Conservation (phyloP, 2,113 vertebrate genomes). For the Entelurus aequoreus region DNA sequence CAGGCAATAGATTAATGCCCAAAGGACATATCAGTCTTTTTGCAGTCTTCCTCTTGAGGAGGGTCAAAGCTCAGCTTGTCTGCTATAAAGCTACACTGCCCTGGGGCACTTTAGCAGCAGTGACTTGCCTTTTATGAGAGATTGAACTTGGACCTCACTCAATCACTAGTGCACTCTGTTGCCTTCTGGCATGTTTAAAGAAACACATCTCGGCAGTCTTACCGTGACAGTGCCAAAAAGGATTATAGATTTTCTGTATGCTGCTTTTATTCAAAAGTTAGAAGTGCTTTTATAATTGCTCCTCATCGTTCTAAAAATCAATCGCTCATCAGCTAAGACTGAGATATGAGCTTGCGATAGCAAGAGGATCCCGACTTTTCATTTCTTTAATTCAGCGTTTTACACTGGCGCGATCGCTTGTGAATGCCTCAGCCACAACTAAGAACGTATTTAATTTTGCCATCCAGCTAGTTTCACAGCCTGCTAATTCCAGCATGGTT, state of each 20-base stretch:
- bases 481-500: constrained; percentile 43
- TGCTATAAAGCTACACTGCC: constrained; percentile 24
- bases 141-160: constrained; percentile 34
- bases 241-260: neutral
- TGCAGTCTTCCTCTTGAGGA: constrained; percentile 19
- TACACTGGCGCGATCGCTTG: constrained; percentile 17
- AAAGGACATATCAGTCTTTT: constrained; percentile 31
- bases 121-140: constrained; percentile 25
- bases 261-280: neutral
- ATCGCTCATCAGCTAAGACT: constrained; percentile 13
- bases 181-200: constrained; percentile 9
- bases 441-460: constrained; percentile 32
- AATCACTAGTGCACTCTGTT: constrained; percentile 21
- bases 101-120: constrained; percentile 26
- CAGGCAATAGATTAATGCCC: constrained; percentile 36
- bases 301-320: constrained; percentile 19
- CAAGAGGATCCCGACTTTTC: constrained; percentile 13
- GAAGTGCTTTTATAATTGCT: constrained; percentile 7
- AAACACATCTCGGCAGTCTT: neutral
- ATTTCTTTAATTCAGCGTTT: constrained; percentile 12
- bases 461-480: constrained; percentile 29
- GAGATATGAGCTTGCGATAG: constrained; percentile 14
- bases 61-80: constrained; percentile 32
- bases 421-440: constrained; percentile 19
- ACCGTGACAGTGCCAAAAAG: neutral